Evolutionary conservation across 2,113 vertebrate species (phyloP).

Genomic region (Centropus unirufus): DNA sequence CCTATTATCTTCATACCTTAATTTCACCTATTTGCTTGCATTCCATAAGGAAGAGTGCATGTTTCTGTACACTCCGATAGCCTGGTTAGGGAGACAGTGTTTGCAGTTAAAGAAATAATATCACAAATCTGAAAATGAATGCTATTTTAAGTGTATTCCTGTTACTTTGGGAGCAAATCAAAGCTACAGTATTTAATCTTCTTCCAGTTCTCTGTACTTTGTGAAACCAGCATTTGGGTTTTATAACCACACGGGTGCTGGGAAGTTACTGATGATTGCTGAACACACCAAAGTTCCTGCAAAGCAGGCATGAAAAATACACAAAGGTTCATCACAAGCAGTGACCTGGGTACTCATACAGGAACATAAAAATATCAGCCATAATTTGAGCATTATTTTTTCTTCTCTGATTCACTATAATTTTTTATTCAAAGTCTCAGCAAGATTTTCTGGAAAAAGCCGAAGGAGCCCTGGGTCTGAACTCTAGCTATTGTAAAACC

Average conservation of each 20-base stretch:
- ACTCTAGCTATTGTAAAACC: neutral
- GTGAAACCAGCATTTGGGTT: neutral
- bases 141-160: neutral
- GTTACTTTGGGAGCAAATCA: neutral
- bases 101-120: slow-evolving; percentile 8
- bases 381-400: neutral
- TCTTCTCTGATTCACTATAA: neutral
- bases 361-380: neutral
- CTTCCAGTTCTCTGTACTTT: neutral
- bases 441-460: neutral
- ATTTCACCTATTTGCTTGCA: slow-evolving; percentile 52
- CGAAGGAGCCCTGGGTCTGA: neutral
- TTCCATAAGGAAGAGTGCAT: neutral
- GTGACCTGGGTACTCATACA: neutral
- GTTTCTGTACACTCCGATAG: neutral
- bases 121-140: neutral
- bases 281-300: neutral
- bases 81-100: neutral
- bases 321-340: neutral
- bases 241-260: neutral
- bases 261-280: neutral
- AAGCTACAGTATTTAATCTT: neutral
- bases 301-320: neutral
- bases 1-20: slow-evolving; percentile 36
- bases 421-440: slow-evolving; percentile 15